phyloP scores from a whole-genome alignment of 2,888 invertebrate genomes.

The Neoascia interrupta region DNA sequence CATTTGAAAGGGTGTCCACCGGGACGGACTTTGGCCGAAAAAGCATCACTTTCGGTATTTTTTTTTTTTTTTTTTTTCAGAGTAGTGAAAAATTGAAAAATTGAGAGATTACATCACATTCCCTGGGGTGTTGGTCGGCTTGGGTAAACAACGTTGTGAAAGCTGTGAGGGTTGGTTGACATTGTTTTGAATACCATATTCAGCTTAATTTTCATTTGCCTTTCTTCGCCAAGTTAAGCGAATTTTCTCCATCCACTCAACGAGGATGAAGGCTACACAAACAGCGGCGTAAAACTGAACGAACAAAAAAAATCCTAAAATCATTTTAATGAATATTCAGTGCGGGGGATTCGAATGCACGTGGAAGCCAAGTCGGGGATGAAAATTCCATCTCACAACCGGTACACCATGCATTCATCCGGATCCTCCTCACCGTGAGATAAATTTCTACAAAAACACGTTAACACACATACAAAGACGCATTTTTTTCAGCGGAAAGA shows the following conservation, averaged over 20 bases:
- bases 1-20: conserved; percentile 19
- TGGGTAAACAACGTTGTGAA: conserved; percentile 4
- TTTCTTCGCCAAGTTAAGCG: conserved; percentile 22
- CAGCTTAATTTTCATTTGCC: too few relatives aligned
- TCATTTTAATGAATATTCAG: conserved; percentile 63
- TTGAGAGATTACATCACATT: conserved; percentile 64
- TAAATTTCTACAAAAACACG: too few relatives aligned
- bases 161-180: conserved; percentile 34
- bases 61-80: background rate
- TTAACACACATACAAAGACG: background rate
- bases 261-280: conserved; percentile 13
- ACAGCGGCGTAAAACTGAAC: too few relatives aligned
- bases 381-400: conserved; percentile 28
- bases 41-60: too few relatives aligned
- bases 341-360: conserved; percentile 2
- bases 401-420: conserved; percentile 19
- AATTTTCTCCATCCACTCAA: conserved; percentile 22
- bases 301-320: conserved; percentile 22
- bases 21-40: conserved; percentile 8
- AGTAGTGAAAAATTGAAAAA: conserved; percentile 60
- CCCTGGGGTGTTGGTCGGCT: conserved; percentile 23
- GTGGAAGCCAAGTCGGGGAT: conserved; percentile 22
- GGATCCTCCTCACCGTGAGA: conserved; percentile 1
- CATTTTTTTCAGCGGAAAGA: conserved; percentile 2
- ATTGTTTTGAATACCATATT: too few relatives aligned